These are phyloP conservation scores for Cotesia chilonis DNA, from an alignment of 1,140 invertebrate species.

Conservation along the genomic window DNA sequence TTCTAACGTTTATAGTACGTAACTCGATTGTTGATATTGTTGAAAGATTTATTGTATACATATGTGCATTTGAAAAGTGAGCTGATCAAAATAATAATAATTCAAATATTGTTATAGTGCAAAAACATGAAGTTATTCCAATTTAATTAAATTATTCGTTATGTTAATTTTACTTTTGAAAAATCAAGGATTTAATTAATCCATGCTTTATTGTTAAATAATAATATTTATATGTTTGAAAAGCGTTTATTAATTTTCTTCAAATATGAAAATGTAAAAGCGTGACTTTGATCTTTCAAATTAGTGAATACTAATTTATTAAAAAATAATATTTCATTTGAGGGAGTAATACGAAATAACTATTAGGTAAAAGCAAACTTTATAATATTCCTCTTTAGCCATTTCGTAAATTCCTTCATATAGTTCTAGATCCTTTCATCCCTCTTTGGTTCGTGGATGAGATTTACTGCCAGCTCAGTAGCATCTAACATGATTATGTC, in stretches of 20 bases:
- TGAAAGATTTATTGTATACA: slow-evolving; percentile 13
- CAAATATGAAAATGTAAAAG: no score
- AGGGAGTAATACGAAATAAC: slow-evolving; percentile 7
- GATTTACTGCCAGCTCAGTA: slow-evolving; percentile 23
- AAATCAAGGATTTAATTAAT: no score
- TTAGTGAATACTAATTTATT: not conserved
- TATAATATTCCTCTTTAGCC: not conserved
- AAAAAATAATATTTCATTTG: not conserved
- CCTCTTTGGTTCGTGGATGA: slow-evolving; percentile 16
- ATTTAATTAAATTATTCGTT: slow-evolving; percentile 15
- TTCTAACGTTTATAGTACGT: slow-evolving; percentile 13
- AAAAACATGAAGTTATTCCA: not conserved
- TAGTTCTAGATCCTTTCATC: slow-evolving; percentile 3
- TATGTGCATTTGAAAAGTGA: slow-evolving; percentile 15
- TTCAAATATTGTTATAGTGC: no score
- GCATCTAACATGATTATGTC: slow-evolving; percentile 14
- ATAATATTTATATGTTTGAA: no score
- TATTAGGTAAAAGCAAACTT: not conserved
- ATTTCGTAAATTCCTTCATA: slow-evolving; percentile 17
- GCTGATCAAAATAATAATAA: slow-evolving; percentile 1
- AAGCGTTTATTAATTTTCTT: no score
- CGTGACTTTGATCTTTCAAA: not conserved
- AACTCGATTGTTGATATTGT: slow-evolving; percentile 14
- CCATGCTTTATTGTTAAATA: no score
- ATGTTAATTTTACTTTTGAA: not conserved